Evolutionary conservation across 2,888 invertebrate genomes (phyloP).

Genomic region (Eupithecia inturbata): DNA sequence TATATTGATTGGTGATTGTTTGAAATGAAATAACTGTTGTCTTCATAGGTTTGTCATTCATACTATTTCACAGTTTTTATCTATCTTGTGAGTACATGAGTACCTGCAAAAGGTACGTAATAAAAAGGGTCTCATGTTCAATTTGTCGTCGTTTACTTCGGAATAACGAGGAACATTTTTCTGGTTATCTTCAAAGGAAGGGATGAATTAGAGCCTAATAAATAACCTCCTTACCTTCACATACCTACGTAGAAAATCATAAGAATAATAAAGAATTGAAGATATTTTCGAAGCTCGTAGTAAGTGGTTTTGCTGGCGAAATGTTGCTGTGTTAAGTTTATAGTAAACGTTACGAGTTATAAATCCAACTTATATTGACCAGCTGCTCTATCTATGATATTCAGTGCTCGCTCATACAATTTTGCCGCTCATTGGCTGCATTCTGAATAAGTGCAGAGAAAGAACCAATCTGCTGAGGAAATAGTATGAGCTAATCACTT

Average conservation of each 20-base stretch:
- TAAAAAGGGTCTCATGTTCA: conserved; percentile 26
- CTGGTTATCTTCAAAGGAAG: conserved; percentile 39
- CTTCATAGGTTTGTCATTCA: not conserved
- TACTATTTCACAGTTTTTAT: not conserved
- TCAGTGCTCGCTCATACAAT: not conserved
- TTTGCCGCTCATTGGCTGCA: not conserved
- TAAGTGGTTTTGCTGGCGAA: not conserved
- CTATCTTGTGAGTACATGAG: not conserved
- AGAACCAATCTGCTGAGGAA: not conserved
- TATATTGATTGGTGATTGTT: conserved; percentile 23
- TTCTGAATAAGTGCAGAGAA: not conserved
- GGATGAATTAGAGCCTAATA: conserved; percentile 37
- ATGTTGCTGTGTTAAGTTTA: not conserved
- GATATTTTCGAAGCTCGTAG: not conserved
- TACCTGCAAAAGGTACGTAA: conserved; percentile 6
- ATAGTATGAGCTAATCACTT: not conserved
- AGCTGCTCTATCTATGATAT: not conserved
- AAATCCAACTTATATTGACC: not conserved
- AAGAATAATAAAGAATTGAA: not conserved
- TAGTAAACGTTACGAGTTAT: not conserved
- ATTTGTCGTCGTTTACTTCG: conserved; percentile 39
- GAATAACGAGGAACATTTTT: conserved; percentile 39
- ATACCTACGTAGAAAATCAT: not conserved
- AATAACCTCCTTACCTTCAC: conserved; percentile 17
- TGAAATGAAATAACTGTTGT: not conserved